phyloP scores from a whole-genome alignment of 1,140 invertebrate species.

The Littorina saxatilis region DNA sequence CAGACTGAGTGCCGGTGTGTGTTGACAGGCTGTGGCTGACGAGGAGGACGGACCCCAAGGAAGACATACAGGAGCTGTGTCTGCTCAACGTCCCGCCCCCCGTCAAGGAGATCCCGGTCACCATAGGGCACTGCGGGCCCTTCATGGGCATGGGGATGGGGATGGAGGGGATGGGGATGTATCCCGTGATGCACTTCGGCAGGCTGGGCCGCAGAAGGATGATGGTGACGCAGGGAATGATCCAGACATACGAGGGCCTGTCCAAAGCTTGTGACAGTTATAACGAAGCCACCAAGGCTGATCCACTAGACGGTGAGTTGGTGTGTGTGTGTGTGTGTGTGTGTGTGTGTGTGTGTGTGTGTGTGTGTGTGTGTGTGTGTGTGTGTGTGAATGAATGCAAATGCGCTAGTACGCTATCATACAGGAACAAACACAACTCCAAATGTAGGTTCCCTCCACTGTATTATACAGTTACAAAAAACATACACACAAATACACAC shows the following conservation, averaged over 20 bases:
- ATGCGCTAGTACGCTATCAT: too few relatives aligned
- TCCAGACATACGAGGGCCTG: conserved; percentile 42
- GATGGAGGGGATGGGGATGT: background rate
- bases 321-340: too few relatives aligned
- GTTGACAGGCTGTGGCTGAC: conserved; percentile 53
- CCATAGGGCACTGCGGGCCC: background rate
- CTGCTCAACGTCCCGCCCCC: conserved; percentile 47
- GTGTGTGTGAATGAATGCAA: conserved; percentile 15
- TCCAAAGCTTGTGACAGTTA: conserved; percentile 42
- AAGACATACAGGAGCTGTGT: conserved; percentile 44
- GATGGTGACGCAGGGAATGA: background rate
- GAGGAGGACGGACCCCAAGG: conserved; percentile 25
- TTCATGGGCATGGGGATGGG: conserved; percentile 18
- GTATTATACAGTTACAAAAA: too few relatives aligned
- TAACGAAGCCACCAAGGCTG: conserved; percentile 38
- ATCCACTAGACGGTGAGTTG: conserved; percentile 37
- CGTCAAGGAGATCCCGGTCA: conserved; percentile 33
- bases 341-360: conserved; percentile 16
- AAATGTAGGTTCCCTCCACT: too few relatives aligned
- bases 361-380: conserved; percentile 25
- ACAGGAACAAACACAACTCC: too few relatives aligned
- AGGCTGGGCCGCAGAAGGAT: background rate
- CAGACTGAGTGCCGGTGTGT: too few relatives aligned
- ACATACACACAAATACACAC: too few relatives aligned
- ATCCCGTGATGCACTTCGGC: background rate